A percentile compares a stretch with the other conserved stretches of the same genome.
phyloP scores from a whole-genome alignment of 2,797 vertebrate genomes.

The Champsocephalus esox region DNA sequence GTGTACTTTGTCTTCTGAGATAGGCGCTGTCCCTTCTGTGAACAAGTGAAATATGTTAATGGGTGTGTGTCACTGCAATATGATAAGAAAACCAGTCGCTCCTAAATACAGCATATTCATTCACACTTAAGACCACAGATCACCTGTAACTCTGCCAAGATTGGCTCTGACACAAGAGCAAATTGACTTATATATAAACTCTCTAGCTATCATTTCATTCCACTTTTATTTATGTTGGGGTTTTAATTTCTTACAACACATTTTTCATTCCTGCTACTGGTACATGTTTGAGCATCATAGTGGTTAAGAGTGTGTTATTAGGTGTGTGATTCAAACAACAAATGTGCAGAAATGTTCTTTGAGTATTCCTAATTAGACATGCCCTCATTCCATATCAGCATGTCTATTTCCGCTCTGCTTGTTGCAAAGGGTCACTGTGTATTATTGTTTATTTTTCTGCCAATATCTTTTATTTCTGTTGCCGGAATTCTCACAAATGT shows the following conservation, averaged over 20 bases:
- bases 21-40: slow-evolving; percentile 37
- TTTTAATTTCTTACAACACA: slow-evolving; percentile 35
- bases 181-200: not conserved
- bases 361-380: slow-evolving; percentile 32
- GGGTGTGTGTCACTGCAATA: slow-evolving; percentile 32
- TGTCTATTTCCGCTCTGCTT: slow-evolving; percentile 19
- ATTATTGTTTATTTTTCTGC: slow-evolving; percentile 24
- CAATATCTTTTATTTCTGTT: not conserved
- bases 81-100: slow-evolving; percentile 19
- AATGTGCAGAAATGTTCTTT: slow-evolving; percentile 14
- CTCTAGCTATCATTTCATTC: slow-evolving; percentile 12
- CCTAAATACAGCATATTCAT: slow-evolving; percentile 24
- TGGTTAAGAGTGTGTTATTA: not conserved
- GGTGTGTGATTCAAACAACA: slow-evolving; percentile 15
- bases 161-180: slow-evolving; percentile 1
- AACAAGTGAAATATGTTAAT: slow-evolving; percentile 39
- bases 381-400: slow-evolving; percentile 13
- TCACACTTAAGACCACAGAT: slow-evolving; percentile 16
- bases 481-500: slow-evolving; percentile 1
- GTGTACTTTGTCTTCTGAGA: slow-evolving; percentile 44
- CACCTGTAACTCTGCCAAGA: not conserved
- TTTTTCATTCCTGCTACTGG: slow-evolving; percentile 55
- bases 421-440: slow-evolving; percentile 1
- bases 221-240: slow-evolving; percentile 57
- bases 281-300: slow-evolving; percentile 8